Percentiles rank a stretch among this genome's conserved stretches.
phyloP scores from a whole-genome alignment of 2,888 invertebrate genomes.

The Drosophila cognata region DNA sequence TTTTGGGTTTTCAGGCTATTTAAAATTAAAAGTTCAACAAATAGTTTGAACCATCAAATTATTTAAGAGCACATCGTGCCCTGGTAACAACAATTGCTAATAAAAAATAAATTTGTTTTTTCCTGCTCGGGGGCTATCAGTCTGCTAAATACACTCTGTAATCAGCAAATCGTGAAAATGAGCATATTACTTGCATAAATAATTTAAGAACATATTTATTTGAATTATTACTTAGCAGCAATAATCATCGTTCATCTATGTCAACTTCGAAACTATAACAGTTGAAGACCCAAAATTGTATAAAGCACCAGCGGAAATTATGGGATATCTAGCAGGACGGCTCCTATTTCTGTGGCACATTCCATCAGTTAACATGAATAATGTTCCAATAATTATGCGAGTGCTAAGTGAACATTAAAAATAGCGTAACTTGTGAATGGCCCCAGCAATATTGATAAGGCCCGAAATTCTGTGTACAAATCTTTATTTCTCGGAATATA shows the following conservation, averaged over 20 bases:
- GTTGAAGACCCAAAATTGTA: background rate
- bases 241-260: no score
- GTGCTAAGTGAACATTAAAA: conserved; percentile 41
- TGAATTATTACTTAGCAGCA: background rate
- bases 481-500: background rate
- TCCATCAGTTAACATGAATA: conserved; percentile 23
- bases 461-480: conserved; percentile 4
- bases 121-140: conserved; percentile 49
- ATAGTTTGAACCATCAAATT: conserved; percentile 36
- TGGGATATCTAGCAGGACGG: background rate
- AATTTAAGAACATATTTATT: background rate
- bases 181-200: background rate
- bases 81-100: conserved; percentile 41
- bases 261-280: background rate
- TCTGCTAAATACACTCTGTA: conserved; percentile 33
- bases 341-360: background rate
- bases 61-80: conserved; percentile 4
- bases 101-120: conserved; percentile 38
- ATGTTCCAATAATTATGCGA: conserved; percentile 18
- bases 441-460: conserved; percentile 67
- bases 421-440: conserved; percentile 71
- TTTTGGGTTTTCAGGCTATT: conserved; percentile 1
- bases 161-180: no score
- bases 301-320: no score
- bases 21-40: conserved; percentile 10